Evolutionary conservation across 2,113 vertebrate species (phyloP).

Genomic region (Mus pahari): DNA sequence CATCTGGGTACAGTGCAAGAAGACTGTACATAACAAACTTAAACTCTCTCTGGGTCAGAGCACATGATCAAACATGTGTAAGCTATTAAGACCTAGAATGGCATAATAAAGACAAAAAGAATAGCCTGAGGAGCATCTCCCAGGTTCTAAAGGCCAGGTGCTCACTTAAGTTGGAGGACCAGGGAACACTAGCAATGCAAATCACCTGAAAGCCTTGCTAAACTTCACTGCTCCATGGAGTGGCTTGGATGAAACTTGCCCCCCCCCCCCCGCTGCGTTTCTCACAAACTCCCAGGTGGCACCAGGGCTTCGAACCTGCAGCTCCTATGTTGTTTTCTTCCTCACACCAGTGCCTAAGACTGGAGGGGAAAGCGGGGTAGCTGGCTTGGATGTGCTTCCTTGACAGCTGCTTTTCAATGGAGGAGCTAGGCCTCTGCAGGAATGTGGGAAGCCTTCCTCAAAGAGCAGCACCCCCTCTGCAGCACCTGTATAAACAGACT

Average conservation of each 20-base stretch:
- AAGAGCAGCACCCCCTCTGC: not conserved
- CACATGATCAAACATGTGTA: not conserved
- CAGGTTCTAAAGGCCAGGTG: not conserved
- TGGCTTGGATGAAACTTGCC: not conserved
- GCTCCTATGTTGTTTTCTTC: not conserved
- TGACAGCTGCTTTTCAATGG: not conserved
- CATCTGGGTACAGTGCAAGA: not conserved
- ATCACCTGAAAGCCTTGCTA: not conserved
- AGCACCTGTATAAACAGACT: slow-evolving; percentile 39
- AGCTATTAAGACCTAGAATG: not conserved
- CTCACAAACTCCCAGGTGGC: not conserved
- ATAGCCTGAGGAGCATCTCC: rapidly evolving
- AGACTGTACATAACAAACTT: not conserved
- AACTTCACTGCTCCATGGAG: not conserved
- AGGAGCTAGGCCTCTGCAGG: not conserved
- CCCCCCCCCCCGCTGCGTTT: not conserved
- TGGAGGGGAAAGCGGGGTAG: not conserved
- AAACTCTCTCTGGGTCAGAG: not conserved
- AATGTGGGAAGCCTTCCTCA: too few species aligned
- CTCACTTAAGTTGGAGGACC: not conserved
- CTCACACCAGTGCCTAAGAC: not conserved
- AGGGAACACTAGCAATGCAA: rapidly evolving
- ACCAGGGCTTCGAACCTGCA: not conserved
- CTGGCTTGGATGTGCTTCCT: not conserved
- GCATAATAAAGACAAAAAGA: not conserved